A percentile compares a stretch with the other conserved stretches of the same genome.
Conservation (phyloP, 30 jellyfish, hydroid and myxozoan genomes). For the Turritopsis dohrnii region DNA sequence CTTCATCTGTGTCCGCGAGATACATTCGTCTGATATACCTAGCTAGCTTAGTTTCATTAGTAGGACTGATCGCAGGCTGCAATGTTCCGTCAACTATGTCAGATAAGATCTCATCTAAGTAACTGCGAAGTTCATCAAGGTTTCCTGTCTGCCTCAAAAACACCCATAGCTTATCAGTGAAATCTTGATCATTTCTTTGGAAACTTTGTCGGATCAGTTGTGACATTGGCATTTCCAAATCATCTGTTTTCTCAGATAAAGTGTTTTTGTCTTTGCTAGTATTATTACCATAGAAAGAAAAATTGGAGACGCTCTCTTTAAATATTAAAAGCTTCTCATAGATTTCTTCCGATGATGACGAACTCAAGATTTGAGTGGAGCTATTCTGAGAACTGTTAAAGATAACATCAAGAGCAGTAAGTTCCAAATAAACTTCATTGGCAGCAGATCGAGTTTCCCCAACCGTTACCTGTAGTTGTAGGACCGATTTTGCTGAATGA, state of each 20-base stretch:
- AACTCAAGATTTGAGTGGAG: background rate
- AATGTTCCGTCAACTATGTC: slow-evolving; percentile 29
- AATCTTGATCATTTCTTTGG: slow-evolving; percentile 32
- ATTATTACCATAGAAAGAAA: slow-evolving; percentile 31
- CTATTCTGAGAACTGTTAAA: background rate
- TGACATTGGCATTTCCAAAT: slow-evolving; percentile 31
- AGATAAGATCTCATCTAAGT: slow-evolving; percentile 16
- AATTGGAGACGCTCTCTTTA: slow-evolving; percentile 29
- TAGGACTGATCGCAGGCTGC: slow-evolving; percentile 42
- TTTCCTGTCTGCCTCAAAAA: slow-evolving; percentile 8
- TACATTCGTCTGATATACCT: slow-evolving; percentile 25
- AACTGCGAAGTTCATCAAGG: slow-evolving; percentile 15
- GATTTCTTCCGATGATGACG: background rate
- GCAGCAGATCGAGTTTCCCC: slow-evolving; percentile 34
- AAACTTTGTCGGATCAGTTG: slow-evolving; percentile 27
- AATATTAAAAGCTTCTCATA: slow-evolving; percentile 12
- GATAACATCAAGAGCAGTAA: slow-evolving; percentile 23
- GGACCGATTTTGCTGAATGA: slow-evolving; percentile 27
- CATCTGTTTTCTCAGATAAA: slow-evolving; percentile 23
- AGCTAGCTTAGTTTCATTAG: slow-evolving; percentile 24
- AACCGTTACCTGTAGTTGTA: slow-evolving; percentile 23
- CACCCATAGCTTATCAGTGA: slow-evolving; percentile 36
- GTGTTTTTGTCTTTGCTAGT: background rate
- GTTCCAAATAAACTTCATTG: slow-evolving; percentile 19
- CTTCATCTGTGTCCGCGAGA: slow-evolving; percentile 26